Percentiles rank a stretch among this genome's conserved stretches.
Evolutionary conservation across 2,113 vertebrate genomes (phyloP).

Genomic region (Dinomys branickii): DNA sequence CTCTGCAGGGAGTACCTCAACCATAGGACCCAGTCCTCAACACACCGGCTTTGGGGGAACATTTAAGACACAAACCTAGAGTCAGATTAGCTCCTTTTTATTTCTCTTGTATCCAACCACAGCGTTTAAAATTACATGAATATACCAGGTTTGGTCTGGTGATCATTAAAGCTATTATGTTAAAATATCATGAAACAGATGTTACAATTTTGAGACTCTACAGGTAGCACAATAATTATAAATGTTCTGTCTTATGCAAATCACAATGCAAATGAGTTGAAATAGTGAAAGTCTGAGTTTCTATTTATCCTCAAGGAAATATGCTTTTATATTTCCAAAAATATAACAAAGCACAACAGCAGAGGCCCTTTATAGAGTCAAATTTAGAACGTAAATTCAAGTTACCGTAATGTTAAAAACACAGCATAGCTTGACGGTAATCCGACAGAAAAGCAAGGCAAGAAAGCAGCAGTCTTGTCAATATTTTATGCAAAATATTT

Average conservation of each 20-base stretch:
- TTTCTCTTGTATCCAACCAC: neutral
- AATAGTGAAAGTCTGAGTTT: neutral
- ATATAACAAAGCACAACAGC: constrained; percentile 39
- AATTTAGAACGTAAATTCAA: constrained; percentile 1
- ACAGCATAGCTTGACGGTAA: constrained; percentile 70
- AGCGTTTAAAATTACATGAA: neutral
- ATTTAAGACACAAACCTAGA: neutral
- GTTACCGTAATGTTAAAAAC: constrained; percentile 60
- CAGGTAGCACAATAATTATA: neutral
- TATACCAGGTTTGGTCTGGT: neutral
- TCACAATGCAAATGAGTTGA: constrained; percentile 24
- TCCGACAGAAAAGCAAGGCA: constrained; percentile 34
- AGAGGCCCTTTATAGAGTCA: neutral
- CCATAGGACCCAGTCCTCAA: neutral
- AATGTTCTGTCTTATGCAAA: neutral
- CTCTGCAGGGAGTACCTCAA: neutral
- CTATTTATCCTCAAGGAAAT: constrained; percentile 27
- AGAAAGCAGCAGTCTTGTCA: constrained; percentile 24
- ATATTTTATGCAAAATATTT: constrained; percentile 68
- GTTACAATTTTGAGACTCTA: neutral
- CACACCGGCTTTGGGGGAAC: neutral
- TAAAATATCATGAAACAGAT: constrained; percentile 33
- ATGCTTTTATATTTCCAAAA: constrained; percentile 53
- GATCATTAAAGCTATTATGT: neutral
- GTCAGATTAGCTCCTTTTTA: neutral